Percentiles rank a stretch among this genome's conserved stretches.
These are phyloP conservation scores for Adineta ricciae DNA, from an alignment of 2,888 invertebrate genomes.

Conservation along the genomic window DNA sequence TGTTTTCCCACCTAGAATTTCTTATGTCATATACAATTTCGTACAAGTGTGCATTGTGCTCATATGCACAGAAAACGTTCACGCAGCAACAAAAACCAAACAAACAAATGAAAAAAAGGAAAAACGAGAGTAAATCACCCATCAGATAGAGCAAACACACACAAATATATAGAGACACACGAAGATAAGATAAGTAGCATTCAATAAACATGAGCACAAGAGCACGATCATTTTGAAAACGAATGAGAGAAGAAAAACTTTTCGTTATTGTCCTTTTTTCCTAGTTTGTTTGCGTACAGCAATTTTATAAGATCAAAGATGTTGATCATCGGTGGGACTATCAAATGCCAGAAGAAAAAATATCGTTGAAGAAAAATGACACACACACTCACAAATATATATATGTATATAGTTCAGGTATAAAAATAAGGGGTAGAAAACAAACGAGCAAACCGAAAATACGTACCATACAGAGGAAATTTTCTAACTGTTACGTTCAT, in stretches of 20 bases:
- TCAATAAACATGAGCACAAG: neutral
- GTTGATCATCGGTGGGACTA: neutral
- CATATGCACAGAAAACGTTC: neutral
- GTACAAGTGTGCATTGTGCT: neutral
- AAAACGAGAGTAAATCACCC: neutral
- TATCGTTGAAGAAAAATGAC: neutral
- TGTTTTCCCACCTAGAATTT: neutral
- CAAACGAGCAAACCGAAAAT: neutral
- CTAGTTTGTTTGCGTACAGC: neutral
- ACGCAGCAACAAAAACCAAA: neutral
- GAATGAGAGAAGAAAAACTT: neutral
- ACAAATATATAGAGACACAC: neutral
- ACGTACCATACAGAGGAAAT: neutral
- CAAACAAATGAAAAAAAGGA: neutral
- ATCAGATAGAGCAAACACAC: neutral
- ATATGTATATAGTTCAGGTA: neutral
- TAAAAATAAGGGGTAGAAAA: neutral
- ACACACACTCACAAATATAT: neutral
- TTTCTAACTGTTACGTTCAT: neutral
- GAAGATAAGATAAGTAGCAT: neutral
- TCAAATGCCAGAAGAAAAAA: neutral
- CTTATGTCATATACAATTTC: slow-evolving; percentile 2
- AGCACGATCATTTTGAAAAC: neutral
- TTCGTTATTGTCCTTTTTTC: neutral
- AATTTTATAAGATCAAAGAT: neutral